A percentile compares a stretch with the other conserved stretches of the same genome.
Conservation (phyloP, 2,797 vertebrate species). For the Ciconia nigra region DNA sequence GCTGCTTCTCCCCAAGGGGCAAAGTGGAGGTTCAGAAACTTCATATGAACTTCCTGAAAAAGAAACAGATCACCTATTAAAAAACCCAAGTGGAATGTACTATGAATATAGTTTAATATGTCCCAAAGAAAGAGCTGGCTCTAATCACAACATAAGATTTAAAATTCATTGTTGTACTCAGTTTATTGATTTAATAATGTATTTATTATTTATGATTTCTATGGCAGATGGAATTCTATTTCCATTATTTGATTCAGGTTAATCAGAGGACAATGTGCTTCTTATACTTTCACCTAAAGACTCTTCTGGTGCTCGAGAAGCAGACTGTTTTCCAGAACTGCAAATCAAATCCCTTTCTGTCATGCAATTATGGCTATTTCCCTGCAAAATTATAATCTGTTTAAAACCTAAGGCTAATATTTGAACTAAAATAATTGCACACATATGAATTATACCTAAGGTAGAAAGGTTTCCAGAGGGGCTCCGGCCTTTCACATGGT, state of each 20-base stretch:
- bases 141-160: conserved; percentile 21
- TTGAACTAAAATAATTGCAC: background rate
- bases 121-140: conserved; percentile 47
- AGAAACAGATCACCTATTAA: conserved; percentile 64
- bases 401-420: background rate
- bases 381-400: background rate
- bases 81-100: conserved; percentile 36
- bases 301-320: background rate
- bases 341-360: background rate
- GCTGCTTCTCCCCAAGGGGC: background rate
- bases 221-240: conserved; percentile 15
- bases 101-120: conserved; percentile 21
- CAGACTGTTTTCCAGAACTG: background rate
- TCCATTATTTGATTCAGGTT: conserved; percentile 20
- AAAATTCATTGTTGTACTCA: conserved; percentile 29
- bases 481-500: background rate
- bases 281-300: background rate
- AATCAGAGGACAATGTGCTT: conserved; percentile 20
- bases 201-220: conserved; percentile 55
- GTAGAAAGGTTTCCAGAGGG: background rate
- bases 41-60: conserved; percentile 64
- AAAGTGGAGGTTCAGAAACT: conserved; percentile 52
- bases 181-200: conserved; percentile 50
- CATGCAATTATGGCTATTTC: background rate
- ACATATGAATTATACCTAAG: background rate